Base-by-base conservation (phyloP, 92 coral and sea anemone species). In the Palythoa caribaeorum region DNA sequence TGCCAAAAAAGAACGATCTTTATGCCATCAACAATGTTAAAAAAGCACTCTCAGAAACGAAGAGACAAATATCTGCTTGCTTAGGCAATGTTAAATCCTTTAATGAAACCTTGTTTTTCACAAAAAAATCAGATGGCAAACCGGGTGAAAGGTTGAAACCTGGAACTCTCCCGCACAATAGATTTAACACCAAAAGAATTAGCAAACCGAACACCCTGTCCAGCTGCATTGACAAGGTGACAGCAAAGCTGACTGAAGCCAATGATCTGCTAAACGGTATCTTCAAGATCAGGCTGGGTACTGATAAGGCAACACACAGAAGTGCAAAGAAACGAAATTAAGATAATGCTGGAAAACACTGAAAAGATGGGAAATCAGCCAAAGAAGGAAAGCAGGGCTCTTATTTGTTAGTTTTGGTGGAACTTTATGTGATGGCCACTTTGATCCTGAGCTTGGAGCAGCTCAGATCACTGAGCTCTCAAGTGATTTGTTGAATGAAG, bases 331-430 rank as follows among this genome's bases (percentile, higher is more conserved):
- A 59, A 65, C 35, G 39, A 57, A 78, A 57, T 1, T 38, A 59
- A 14, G 36, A 78, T 60, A 59, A 59, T 57, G 65, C 19, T 76
- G 53, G 35, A 78, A 78, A 14, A 14, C 83, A 28, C 54, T 36
- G 52, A 78, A 55, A 78, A 78, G 83, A 17, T n/a, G 12, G 51
- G 12, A 44, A 36, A 66, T 78, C 5, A 36, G 48, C 70, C 48
- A 9, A n/a, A 54, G 12, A 50, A 17, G 50, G 1, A 79, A 54
- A 38, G 71, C 72, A 3, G 84, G 59, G 48, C 19, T 79, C 17
- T 72, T 79, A 5, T 60, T 79, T 79, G 72, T 79, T 2, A 57
- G 84, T 37, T 55, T 38, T 59, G 84, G 72, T 39, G 71, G 72
- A 16, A 38, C 3, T 37, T 1, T 60, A 12, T 8, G 38, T 1